A percentile compares a stretch with the other conserved stretches of the same genome.
Evolutionary conservation across 1,140 invertebrate species (phyloP).

Genomic region (Dreissena polymorpha): DNA sequence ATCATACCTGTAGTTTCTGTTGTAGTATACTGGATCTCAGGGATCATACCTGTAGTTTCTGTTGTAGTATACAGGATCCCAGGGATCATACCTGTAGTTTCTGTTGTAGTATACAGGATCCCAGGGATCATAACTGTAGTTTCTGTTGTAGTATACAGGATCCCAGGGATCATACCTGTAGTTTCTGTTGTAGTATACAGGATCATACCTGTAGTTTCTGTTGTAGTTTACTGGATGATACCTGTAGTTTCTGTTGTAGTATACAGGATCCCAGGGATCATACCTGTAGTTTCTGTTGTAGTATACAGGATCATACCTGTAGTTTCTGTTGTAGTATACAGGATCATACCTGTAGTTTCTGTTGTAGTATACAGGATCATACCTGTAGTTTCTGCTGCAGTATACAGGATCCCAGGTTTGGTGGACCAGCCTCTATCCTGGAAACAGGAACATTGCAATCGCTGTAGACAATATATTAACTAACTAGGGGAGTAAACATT

Average conservation of each 20-base stretch:
- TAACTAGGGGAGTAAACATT: neutral
- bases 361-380: constrained; percentile 97
- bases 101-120: constrained; percentile 95
- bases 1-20: constrained; percentile 95
- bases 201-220: constrained; percentile 95
- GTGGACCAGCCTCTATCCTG: constrained; percentile 88
- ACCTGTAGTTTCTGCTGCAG: constrained; percentile 95
- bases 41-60: constrained; percentile 94
- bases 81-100: constrained; percentile 94
- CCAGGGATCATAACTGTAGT: constrained; percentile 88
- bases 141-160: constrained; percentile 97
- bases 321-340: constrained; percentile 98
- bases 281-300: constrained; percentile 97
- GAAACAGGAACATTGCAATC: constrained; percentile 31
- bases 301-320: constrained; percentile 91
- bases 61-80: constrained; percentile 94
- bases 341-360: constrained; percentile 94
- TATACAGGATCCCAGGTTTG: constrained; percentile 92
- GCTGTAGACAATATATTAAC: neutral
- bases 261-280: constrained; percentile 91
- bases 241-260: constrained; percentile 96
- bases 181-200: constrained; percentile 96
- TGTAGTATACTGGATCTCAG: constrained; percentile 93
- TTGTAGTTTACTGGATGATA: constrained; percentile 94
- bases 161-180: constrained; percentile 89